Evolutionary conservation across 2,888 invertebrate genomes (phyloP), one percentile per base, ranked within the genome.

Genomic region (Anaspis maculata): DNA sequence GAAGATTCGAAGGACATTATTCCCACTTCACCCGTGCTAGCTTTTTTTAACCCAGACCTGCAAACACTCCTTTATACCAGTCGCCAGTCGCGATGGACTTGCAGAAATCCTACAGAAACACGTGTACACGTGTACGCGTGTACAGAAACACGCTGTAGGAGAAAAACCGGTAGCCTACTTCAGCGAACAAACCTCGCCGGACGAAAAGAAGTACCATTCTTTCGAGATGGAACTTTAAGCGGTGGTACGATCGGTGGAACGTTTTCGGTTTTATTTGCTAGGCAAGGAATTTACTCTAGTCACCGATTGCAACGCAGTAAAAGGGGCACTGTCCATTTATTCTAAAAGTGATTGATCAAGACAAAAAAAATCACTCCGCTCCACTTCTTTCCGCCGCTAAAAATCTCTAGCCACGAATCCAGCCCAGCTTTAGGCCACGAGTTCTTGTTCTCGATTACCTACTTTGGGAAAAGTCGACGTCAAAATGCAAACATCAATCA

Each of bases 181-280:
- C 14, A 52, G 51, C 25, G 38, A 47, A 13, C 49, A 44, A 14
- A 44, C 56, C 1, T 46, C 45, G 1, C 34, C 31, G 4, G 39
- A 45, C 2, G 59, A 64, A 33, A 15, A 30, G 15, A 32, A 34
- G 9, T 44, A 57, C 23, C 50, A 52, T 19, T 48, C 49, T 2
- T 51, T 50, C 14, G 60, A 62, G 19, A 34, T 54, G 11, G 59
- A 64, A 31, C 42, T 44, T 3, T 38, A 62, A 4, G 59, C 59
- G 1, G 45, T 61, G 0, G 48, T 56, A 1, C 44, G 38, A 28
- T 37, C 44, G 2, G 27, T 57, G 2, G 25, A 45, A 9, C 38
- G 44, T 21, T 55, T 56, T 30, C 39, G 49, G 14, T 28, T 30
- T 5, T 56, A 53, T 30, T 22, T 58, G 2, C 37, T 47, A 13